These are phyloP conservation scores for Sinocyclocheilus grahami DNA, from an alignment of 2,113 vertebrate genomes.

Conservation along the genomic window DNA sequence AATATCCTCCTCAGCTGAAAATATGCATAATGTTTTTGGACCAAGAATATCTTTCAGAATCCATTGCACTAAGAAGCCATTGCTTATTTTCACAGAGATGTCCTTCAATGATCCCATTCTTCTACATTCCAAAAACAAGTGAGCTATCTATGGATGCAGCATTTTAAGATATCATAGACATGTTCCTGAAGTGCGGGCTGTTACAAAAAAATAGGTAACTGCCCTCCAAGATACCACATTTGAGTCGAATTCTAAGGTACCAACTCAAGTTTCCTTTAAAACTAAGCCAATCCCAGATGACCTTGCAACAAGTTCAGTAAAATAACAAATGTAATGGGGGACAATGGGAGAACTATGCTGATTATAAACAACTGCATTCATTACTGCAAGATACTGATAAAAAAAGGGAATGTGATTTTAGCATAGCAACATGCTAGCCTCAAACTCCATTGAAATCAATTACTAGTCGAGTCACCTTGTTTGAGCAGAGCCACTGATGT, in stretches of 20 bases:
- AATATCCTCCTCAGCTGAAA: conserved; percentile 46
- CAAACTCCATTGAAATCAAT: no score
- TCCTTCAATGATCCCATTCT: background rate
- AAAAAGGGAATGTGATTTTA: no score
- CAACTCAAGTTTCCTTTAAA: background rate
- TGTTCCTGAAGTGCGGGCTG: no score
- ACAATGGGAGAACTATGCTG: no score
- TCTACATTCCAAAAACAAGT: background rate
- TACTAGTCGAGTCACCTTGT: no score
- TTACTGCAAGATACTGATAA: no score
- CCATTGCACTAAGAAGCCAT: background rate
- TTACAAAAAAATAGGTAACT: no score
- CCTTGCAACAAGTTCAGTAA: background rate
- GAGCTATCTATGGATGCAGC: background rate
- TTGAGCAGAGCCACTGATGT: no score
- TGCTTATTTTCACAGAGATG: conserved; percentile 37
- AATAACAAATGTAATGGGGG: background rate
- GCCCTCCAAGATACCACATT: no score
- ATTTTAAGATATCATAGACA: background rate
- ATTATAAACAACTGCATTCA: no score
- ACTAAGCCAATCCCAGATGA: background rate
- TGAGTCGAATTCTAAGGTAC: no score
- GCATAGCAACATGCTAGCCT: no score
- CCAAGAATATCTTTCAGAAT: conserved; percentile 23
- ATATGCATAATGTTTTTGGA: conserved; percentile 27